phyloP scores from a whole-genome alignment of 2,113 vertebrate species.

The Neotoma lepida region DNA sequence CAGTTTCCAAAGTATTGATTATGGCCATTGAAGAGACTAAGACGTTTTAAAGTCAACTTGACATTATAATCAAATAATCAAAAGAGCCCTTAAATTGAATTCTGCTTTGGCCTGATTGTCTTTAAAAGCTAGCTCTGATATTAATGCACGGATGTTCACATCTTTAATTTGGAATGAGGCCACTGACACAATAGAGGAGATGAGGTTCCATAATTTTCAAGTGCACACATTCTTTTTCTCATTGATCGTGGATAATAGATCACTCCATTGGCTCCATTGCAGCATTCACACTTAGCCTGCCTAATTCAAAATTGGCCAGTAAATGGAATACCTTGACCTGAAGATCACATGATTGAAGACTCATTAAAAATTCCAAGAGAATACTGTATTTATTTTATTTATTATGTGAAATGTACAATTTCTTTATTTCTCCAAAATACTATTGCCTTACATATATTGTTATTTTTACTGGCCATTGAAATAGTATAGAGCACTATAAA shows the following conservation, averaged over 20 bases:
- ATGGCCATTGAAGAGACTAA: conserved; percentile 43
- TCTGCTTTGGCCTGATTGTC: conserved; percentile 48
- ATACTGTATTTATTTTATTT: conserved; percentile 24
- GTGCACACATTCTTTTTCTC: conserved; percentile 50
- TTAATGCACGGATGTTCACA: conserved; percentile 56
- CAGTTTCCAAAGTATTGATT: conserved; percentile 54
- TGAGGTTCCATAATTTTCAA: conserved; percentile 72
- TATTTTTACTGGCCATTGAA: conserved; percentile 30
- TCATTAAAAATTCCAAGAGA: conserved; percentile 15
- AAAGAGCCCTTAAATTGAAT: conserved; percentile 62
- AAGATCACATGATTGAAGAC: conserved; percentile 41
- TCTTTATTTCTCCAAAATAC: conserved; percentile 54
- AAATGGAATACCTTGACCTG: conserved; percentile 44
- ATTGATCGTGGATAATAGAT: conserved; percentile 68
- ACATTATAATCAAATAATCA: conserved; percentile 62
- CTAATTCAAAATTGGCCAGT: conserved; percentile 58
- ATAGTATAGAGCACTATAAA: not conserved
- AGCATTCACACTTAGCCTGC: conserved; percentile 46
- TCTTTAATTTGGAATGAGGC: conserved; percentile 76
- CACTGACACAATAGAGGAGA: conserved; percentile 71
- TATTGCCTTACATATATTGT: not conserved
- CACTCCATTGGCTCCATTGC: conserved; percentile 36
- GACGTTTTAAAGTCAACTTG: conserved; percentile 69
- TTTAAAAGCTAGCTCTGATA: conserved; percentile 71
- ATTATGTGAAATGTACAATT: not conserved